phyloP scores from a whole-genome alignment of 2,888 invertebrate species.

The Corythucha ciliata region DNA sequence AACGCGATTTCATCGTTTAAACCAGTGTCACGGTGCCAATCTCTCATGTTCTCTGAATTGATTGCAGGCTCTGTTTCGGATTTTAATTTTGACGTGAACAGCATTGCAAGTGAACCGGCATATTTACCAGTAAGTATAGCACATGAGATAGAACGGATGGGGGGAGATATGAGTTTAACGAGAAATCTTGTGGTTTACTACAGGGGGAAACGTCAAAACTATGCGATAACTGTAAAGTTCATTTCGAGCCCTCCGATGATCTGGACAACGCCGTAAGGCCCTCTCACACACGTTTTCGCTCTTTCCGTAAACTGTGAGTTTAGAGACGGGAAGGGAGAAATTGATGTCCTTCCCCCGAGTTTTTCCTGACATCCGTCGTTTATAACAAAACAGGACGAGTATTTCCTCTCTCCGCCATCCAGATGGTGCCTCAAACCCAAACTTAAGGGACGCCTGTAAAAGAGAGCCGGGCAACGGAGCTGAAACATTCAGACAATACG shows the following conservation, averaged over 20 bases:
- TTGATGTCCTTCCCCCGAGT: background rate
- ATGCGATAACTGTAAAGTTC: constrained; percentile 35
- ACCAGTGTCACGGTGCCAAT: constrained; percentile 29
- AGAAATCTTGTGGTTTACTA: constrained; percentile 4
- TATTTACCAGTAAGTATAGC: constrained; percentile 45
- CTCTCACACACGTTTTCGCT: constrained; percentile 24
- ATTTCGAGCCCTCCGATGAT: constrained; percentile 22
- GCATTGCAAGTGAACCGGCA: constrained; percentile 79
- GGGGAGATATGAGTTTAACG: background rate
- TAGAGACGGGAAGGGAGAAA: background rate
- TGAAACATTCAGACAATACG: constrained; percentile 27
- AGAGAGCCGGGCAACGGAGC: constrained; percentile 33
- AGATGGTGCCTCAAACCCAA: constrained; percentile 88
- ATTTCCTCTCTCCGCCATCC: constrained; percentile 58
- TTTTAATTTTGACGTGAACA: constrained; percentile 51
- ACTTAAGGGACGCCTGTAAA: constrained; percentile 56
- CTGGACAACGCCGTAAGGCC: constrained; percentile 23
- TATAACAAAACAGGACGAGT: constrained; percentile 26
- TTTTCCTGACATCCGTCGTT: background rate
- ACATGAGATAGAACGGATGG: too few relatives aligned
- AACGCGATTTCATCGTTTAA: too few relatives aligned
- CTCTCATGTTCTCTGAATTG: constrained; percentile 27
- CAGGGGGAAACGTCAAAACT: constrained; percentile 31
- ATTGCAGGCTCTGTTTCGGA: constrained; percentile 16
- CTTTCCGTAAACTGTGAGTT: constrained; percentile 29